These are phyloP conservation scores for Temnopleurus reevesii DNA, from an alignment of 53 echinoderm and acorn worm species.

Conservation along the genomic window DNA sequence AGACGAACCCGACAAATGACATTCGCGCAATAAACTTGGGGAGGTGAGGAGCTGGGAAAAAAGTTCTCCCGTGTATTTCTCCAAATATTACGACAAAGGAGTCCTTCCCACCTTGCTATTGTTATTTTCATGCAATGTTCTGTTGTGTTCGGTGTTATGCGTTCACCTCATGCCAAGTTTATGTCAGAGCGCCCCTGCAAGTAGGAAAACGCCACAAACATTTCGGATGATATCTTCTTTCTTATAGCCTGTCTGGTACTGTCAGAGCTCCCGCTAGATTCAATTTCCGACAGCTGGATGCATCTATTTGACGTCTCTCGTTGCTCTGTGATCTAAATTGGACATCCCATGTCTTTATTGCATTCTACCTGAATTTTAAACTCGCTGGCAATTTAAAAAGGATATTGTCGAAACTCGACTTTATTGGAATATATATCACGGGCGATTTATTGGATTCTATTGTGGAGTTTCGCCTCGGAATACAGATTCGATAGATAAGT, in stretches of 20 bases:
- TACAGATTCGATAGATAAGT: not conserved
- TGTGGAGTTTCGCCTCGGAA: not conserved
- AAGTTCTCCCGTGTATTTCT: not conserved
- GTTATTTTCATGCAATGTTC: not conserved
- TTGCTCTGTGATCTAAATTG: not conserved
- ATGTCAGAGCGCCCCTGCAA: not conserved
- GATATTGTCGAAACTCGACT: not conserved
- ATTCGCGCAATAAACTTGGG: not conserved
- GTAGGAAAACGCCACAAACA: not conserved
- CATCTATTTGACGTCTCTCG: not conserved
- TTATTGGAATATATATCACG: slow-evolving; percentile 20
- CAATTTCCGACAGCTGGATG: not conserved
- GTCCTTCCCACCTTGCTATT: not conserved
- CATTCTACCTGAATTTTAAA: not conserved
- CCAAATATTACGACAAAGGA: not conserved
- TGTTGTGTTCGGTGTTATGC: not conserved
- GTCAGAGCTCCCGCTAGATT: not conserved
- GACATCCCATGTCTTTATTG: slow-evolving; percentile 19
- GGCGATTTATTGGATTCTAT: not conserved
- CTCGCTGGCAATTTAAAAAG: not conserved
- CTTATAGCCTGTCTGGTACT: not conserved
- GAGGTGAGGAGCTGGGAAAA: not conserved
- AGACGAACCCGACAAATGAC: not conserved
- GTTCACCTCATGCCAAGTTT: slow-evolving; percentile 1
- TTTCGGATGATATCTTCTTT: not conserved